phyloP scores from a whole-genome alignment of 64 coral and sea anemone genomes.

The Cladopsammia gracilis region DNA sequence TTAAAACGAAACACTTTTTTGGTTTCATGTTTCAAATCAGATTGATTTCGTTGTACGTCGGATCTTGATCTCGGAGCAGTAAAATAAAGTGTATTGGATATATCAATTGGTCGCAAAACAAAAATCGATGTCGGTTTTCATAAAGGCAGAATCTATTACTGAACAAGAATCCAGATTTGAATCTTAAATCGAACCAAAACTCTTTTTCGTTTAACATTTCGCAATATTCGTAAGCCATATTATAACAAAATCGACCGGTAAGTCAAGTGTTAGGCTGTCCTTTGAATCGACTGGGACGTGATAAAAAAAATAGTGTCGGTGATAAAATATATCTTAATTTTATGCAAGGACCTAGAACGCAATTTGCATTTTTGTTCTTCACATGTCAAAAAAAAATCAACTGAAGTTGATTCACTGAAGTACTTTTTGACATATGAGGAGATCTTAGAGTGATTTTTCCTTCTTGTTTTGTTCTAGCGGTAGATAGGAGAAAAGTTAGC shows the following conservation, averaged over 20 bases:
- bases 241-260: not conserved
- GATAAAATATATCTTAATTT: constrained; percentile 29
- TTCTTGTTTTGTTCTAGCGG: not conserved
- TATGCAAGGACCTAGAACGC: not conserved
- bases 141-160: constrained; percentile 16
- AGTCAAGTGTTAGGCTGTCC: not conserved
- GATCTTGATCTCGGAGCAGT: not conserved
- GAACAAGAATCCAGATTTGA: not conserved
- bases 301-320: not conserved
- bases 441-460: not conserved
- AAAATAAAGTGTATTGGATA: not conserved
- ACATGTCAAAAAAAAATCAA: constrained; percentile 1
- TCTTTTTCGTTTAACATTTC: not conserved
- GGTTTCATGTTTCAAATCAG: too few species aligned
- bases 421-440: constrained; percentile 11
- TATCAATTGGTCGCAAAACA: not conserved
- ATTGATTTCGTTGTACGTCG: too few species aligned
- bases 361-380: constrained; percentile 36
- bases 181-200: not conserved
- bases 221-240: not conserved
- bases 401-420: constrained; percentile 18
- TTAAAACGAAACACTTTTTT: too few species aligned
- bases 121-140: not conserved
- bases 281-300: not conserved
- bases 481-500: not conserved